Evolutionary conservation across 2,797 vertebrate species (phyloP), one percentile per base, ranked within the genome.

Genomic region (Austrolebias charrua): DNA sequence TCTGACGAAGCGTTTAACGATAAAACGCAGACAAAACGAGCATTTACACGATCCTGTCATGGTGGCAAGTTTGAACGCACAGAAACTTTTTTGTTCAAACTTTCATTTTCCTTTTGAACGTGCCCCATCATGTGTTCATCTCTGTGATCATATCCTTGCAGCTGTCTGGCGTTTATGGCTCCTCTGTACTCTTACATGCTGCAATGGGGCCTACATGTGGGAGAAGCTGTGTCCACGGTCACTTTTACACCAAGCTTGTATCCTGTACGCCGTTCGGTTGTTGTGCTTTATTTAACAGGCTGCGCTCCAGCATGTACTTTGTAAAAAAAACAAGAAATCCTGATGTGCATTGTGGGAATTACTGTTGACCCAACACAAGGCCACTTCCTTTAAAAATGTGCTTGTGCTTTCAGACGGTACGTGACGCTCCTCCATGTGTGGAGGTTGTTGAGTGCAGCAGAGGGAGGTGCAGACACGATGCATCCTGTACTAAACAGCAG

Each of bases 311-410:
- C 33, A 31, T 43, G 44, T 47, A 28, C n/a, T n/a, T n/a, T n/a
- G n/a, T n/a, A n/a, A n/a, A n/a, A 38, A 53, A 61, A 48, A 19
- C 58, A 50, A 33, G 31, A 4, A 33, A 33, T 33, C 31, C 31
- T 33, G 31, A 33, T 33, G 31, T 5, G 50, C 65, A 76, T 70
- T 43, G 43, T 83, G 88, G 81, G 82, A 80, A 87, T 71, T 53
- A 42, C 48, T 54, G 43, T 28, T 78, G 75, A 73, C 67, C 71
- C 28, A 10, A 56, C 13, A 53, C 33, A 55, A 33, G 33, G 29
- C 38, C 60, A 81, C 60, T 85, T 86, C 80, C 81, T 78, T 60
- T 50, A 14, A 58, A 66, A 70, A 48, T 40, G 42, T 40, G 70
- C 52, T 70, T 51, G 65, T 76, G 67, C 80, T 84, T 71, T 70